Evolutionary conservation across 30 jellyfish, hydroid and myxozoan species (phyloP), one percentile per base, ranked within the genome.

Genomic region (Rhopilema esculentum): DNA sequence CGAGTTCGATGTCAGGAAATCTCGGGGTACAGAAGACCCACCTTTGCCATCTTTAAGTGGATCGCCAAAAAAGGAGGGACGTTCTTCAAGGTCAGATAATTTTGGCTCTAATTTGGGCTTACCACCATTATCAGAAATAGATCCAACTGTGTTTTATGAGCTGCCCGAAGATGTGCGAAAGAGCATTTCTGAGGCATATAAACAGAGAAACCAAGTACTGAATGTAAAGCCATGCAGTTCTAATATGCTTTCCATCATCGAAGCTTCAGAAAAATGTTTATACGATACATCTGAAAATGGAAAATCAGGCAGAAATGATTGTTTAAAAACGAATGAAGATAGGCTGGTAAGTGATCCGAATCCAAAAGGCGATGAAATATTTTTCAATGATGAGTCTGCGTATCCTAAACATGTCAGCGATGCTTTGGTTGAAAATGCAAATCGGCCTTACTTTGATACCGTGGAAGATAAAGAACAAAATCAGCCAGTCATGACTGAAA

Each of bases 61-160:
- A 0, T 78, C 96, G n/a, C 90, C 96, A 0, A 69, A 32, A 15
- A 71, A 72, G 52, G 31, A 40, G 12, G 9, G 57, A 6, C 57
- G 9, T 12, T 6, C 57, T 12, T 12, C 57, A 40, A 40, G 57
- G 12, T 2, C 57, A 40, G 12, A 40, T 40, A 40, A n/a, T n/a
- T n/a, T n/a, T n/a, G n/a, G n/a, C n/a, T n/a, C n/a, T n/a, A n/a
- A n/a, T n/a, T n/a, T n/a, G n/a, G 94, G 77, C 19, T 66, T 92
- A 63, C 89, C 92, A 33, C 91, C 98, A 6, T 86, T 96, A 22
- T 86, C 96, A 27, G 95, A 87, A 61, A 79, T 92, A 50, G 98
- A 92, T 66, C 88, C 88, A 17, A 51, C 83, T 49, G 96, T 86
- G 20, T 79, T 92, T 32, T 65, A 86, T 28, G 91, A 89, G 21